Evolutionary conservation across 2,113 vertebrate genomes (phyloP).

Genomic region (Lepisosteus osseus): DNA sequence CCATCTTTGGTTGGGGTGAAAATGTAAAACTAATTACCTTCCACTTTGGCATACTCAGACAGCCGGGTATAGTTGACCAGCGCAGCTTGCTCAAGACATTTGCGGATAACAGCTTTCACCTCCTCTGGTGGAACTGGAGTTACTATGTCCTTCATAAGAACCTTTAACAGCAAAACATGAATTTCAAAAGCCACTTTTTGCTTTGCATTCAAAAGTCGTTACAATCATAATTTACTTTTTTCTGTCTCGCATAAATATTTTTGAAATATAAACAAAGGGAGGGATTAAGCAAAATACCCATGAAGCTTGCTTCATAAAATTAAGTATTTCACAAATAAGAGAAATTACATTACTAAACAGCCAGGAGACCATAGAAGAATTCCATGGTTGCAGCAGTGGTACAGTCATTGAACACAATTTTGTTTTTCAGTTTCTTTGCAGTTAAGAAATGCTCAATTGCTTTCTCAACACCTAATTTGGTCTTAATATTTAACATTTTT

Average conservation of each 20-base stretch:
- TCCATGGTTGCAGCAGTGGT: not conserved
- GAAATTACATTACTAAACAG: not conserved
- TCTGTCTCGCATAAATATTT: not conserved
- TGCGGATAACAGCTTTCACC: conserved; percentile 92
- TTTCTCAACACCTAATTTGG: no score
- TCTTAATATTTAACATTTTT: no score
- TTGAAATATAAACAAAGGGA: not conserved
- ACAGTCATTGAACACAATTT: conserved; percentile 6
- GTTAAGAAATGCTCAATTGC: no score
- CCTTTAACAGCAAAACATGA: conserved; percentile 70
- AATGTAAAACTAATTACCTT: conserved; percentile 75
- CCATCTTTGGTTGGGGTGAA: not conserved
- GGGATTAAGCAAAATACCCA: no score
- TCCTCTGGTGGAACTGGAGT: conserved; percentile 94
- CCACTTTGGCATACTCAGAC: conserved; percentile 97
- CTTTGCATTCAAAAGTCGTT: no score
- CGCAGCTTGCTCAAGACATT: conserved; percentile 96
- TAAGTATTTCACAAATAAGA: not conserved
- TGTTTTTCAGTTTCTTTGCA: no score
- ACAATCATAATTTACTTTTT: no score
- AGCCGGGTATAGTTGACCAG: conserved; percentile 95
- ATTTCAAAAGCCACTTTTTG: not conserved
- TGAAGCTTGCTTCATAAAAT: no score
- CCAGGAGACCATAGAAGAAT: not conserved
- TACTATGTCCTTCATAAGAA: conserved; percentile 98